Evolutionary conservation across 2,113 vertebrate genomes (phyloP).

Genomic region (Oncorhynchus gorbuscha): DNA sequence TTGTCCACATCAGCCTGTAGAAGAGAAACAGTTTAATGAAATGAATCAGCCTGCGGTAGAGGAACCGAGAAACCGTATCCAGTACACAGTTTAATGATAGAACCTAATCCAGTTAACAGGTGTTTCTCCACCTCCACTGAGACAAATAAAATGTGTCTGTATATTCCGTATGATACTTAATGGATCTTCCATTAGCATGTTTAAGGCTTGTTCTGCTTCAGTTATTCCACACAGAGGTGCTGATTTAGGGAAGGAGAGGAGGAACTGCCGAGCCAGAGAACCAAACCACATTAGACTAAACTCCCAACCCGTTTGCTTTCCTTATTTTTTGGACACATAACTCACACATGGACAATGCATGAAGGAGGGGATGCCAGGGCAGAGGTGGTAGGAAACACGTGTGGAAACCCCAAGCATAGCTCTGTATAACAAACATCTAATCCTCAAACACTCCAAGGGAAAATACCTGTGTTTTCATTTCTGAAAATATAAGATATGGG

Average conservation of each 20-base stretch:
- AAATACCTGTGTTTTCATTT: neutral
- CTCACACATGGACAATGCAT: conserved; percentile 30
- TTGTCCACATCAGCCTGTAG: conserved; percentile 90
- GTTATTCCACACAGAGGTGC: conserved; percentile 28
- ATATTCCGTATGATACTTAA: conserved; percentile 21
- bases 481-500: neutral
- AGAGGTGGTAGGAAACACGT: conserved; percentile 13
- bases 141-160: conserved; percentile 31
- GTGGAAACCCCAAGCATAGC: conserved; percentile 9
- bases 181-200: conserved; percentile 30
- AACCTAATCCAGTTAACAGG: no score
- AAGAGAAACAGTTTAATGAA: neutral
- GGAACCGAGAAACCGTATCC: neutral
- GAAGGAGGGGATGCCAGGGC: conserved; percentile 11
- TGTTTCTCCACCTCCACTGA: conserved; percentile 29
- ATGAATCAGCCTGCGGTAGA: neutral
- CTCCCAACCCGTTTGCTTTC: conserved; percentile 23
- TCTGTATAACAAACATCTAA: neutral
- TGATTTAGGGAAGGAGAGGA: conserved; percentile 19
- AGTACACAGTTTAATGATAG: neutral
- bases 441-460: neutral
- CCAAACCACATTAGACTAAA: conserved; percentile 37
- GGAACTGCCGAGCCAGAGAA: conserved; percentile 1
- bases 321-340: conserved; percentile 35
- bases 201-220: neutral